Evolutionary conservation across 2,888 invertebrate species (phyloP), one percentile per base, ranked within the genome.

Genomic region (Adela reaumurella): DNA sequence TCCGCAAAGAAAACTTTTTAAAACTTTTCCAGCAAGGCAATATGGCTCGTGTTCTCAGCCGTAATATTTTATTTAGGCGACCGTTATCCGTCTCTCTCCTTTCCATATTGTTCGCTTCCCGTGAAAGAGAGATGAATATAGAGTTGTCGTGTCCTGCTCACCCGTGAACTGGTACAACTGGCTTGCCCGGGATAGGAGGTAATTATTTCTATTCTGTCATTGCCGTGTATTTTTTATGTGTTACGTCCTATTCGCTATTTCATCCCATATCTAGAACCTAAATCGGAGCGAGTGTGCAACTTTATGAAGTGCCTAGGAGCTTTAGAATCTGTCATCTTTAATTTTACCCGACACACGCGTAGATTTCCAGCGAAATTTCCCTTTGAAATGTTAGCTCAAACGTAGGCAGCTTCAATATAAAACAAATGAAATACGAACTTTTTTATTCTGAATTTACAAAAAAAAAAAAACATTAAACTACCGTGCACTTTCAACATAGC

Each of bases 1-100:
- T 72, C 78, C 74, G 77, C 76, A 78, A 79, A 79, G 77, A 77
- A 80, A 80, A 80, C 73, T 80, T 80, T 80, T 79, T 69, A 79
- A 78, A 80, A 80, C 76, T 80, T 80, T 80, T 74, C 71, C 76
- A 74, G 69, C 74, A 74, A 78, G 74, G 79, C 80, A 79, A 79
- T 79, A 79, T 78, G 78, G 78, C 78, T 76, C 77, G 76, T 74
- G 76, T 77, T 78, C 76, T 73, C 72, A 70, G 69, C 70, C 77
- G 73, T 73, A 70, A 74, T 72, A 72, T 74, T 77, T 78, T 78
- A 79, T 79, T 77, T 76, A 74, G 76, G 73, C 68, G 70, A 70
- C 71, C 63, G 61, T 67, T 53, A 62, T 59, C 65, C 59, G 59
- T 76, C 76, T 63, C 67, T 56, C 59, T 79, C 70, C 62, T 49